Evolutionary conservation across 2,113 vertebrate genomes (phyloP), one percentile per base, ranked within the genome.

Genomic region (Embiotoca jacksoni): DNA sequence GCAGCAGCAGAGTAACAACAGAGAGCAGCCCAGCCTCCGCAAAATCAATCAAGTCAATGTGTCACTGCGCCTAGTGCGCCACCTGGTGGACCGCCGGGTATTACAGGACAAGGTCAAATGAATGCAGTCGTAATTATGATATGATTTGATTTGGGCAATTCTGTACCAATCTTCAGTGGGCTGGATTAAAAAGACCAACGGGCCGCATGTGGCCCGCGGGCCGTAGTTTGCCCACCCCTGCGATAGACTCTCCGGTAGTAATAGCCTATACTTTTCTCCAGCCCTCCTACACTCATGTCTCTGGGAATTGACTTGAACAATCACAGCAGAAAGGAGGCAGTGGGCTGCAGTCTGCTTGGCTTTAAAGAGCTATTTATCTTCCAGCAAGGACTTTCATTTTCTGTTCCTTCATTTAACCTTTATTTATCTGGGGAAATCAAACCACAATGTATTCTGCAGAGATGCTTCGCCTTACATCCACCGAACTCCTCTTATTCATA

Each of bases 291-390:
- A 8, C 63, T 79, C 4, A 13, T 44, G 68, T 78, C 62, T 66
- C 2, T 58, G 71, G 35, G 66, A 78, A 85, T 37, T 62, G 50
- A 60, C 75, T 81, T 64, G n/a, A 79, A 79, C 67, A 74, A 41
- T 70, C 75, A 55, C 65, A 35, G 14, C 53, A 81, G 67, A 81
- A 83, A 71, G 53, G 56, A 80, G 66, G 65, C 62, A 32, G 6
- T 14, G 59, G 47, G 55, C 81, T 39, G 33, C 59, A 37, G 58
- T 72, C 56, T 70, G 72, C 76, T 69, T 84, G 78, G 80, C 81
- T 81, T 89, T 86, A 87, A 82, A 75, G 70, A 62, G 75, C 61
- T 88, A 65, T 89, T 87, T 82, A 82, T 87, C 86, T 84, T 83
- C 61, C 54, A 67, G 73, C 54, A 6, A 81, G 63, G 31, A 60